Evolutionary conservation across 2,113 vertebrate genomes (phyloP), one percentile per base, ranked within the genome.

Genomic region (Calcarius ornatus): DNA sequence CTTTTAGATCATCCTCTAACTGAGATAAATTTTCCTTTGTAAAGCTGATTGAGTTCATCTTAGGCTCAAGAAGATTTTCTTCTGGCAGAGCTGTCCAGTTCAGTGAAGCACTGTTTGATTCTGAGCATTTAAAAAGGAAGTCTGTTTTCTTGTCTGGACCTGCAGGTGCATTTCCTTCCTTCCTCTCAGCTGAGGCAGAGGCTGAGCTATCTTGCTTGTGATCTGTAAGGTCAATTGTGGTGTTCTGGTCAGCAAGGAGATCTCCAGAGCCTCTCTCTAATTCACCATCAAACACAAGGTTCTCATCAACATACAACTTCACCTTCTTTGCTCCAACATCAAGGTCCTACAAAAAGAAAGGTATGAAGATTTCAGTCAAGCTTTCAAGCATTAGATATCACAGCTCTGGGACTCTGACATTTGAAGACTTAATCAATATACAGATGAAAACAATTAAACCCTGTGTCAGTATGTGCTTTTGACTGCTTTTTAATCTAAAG

Each of bases 261-360:
- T 98, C 98, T 22, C 98, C 98, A 24, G 97, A 98, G 69, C 98
- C 98, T 97, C 97, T 99, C 88, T 98, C 97, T 94, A 99, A 97
- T 69, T 98, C 95, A 3, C 99, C 99, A 65, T 99, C 98, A 91
- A 99, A 99, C 70, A 99, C 96, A 82, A 99, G 96, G 6, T 95
- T 98, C 97, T 98, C 98, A 97, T 99, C 98, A 56, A 99, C 94
- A 45, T 99, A 99, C 31, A 99, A 77, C 95, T 98, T 99, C 93
- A 99, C 97, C 11, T 98, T 97, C 75, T 97, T 98, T 33, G 98
- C 99, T 63, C 99, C 98, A 15, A 99, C 54, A 57, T 98, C 98
- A 64, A 99, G 98, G 64, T 99, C 98, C 99, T 99, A 89, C 40
- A 92, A 82, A 97, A 83, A 97, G 16, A 81, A 90, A 89, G 81